Evolutionary conservation across 2,113 vertebrate species (phyloP).

Genomic region (Larimichthys crocea): DNA sequence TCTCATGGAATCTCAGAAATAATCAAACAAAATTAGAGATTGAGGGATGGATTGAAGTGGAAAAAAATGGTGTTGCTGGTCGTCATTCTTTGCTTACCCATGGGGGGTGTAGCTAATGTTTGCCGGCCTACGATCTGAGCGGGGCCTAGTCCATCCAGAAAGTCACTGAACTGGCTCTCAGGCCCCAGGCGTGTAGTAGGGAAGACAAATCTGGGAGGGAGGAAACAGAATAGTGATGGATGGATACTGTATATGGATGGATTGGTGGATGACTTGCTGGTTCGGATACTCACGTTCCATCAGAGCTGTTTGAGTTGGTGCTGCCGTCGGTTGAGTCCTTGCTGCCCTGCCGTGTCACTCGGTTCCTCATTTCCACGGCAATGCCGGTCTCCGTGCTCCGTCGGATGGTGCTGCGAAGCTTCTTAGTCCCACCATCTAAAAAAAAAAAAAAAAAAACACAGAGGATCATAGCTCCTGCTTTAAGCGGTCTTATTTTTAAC

Average conservation of each 20-base stretch:
- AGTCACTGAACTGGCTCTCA: conserved; percentile 98
- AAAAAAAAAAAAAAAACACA: background rate
- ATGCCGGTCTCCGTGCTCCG: conserved; percentile 98
- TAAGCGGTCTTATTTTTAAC: conserved; percentile 24
- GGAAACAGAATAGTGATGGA: background rate
- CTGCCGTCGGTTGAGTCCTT: conserved; percentile 97
- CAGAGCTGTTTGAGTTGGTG: conserved; percentile 99
- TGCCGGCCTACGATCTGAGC: conserved; percentile 98
- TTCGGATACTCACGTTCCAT: conserved; percentile 91
- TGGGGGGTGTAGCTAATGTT: conserved; percentile 94
- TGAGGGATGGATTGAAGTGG: background rate
- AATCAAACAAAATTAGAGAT: background rate
- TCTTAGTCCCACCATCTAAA: conserved; percentile 94
- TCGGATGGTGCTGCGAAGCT: conserved; percentile 96
- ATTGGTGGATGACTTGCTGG: background rate
- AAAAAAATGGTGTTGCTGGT: background rate
- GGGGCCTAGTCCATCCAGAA: conserved; percentile 95
- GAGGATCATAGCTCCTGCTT: conserved; percentile 1
- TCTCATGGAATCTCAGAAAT: background rate
- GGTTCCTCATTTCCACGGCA: conserved; percentile 96
- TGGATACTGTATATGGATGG: background rate
- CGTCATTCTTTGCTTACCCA: conserved; percentile 87
- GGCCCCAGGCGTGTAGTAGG: conserved; percentile 93
- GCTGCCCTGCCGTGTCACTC: conserved; percentile 95
- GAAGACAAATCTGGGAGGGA: conserved; percentile 92